Evolutionary conservation across 2,888 invertebrate genomes (phyloP), one percentile per base, ranked within the genome.

Genomic region (Thysanoteuthis rhombus): DNA sequence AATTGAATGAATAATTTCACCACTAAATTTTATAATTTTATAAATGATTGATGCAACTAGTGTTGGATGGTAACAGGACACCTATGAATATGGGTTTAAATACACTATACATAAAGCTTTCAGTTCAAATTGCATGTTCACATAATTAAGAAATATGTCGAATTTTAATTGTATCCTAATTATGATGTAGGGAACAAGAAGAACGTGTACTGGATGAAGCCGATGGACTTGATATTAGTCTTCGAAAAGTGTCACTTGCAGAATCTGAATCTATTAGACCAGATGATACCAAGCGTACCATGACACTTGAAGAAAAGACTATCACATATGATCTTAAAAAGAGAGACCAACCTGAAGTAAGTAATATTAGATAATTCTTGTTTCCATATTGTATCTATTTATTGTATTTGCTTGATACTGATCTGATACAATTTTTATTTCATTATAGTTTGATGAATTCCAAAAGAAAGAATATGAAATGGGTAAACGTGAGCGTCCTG

Each of bases 121-220:
- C 25, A 5, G 52, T 25, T 25, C 25, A 25, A 25, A 52, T 22
- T 52, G 47, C 19, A n/a, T 32, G 0, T 75, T 36, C 36, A 75
- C 12, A n/a, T 75, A 2, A 36, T 36, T n/a, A 75, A n/a, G 52
- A 52, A 39, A 90, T 90, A 91, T 91, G 39, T 91, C 40, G 32
- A 36, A 40, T 93, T 58, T 89, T 93, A 47, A 93, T 89, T 94
- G 28, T 28, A 39, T 92, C 32, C n/a, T 93, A 32, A 32, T 45
- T 40, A 93, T 45, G 32, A 91, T 94, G 42, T 36, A 95, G 95
- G 90, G 95, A 95, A 93, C 93, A 94, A 38, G 91, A 94, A 92
- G 93, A 93, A 5, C 92, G 93, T 39, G 94, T 39, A 22, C 95
- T 93, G n/a, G 96, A 95, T 32, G 96, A 95, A 16, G 95, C 95